Evolutionary conservation across 2,113 vertebrate genomes (phyloP).

Genomic region (Forbesichthys agassizii): DNA sequence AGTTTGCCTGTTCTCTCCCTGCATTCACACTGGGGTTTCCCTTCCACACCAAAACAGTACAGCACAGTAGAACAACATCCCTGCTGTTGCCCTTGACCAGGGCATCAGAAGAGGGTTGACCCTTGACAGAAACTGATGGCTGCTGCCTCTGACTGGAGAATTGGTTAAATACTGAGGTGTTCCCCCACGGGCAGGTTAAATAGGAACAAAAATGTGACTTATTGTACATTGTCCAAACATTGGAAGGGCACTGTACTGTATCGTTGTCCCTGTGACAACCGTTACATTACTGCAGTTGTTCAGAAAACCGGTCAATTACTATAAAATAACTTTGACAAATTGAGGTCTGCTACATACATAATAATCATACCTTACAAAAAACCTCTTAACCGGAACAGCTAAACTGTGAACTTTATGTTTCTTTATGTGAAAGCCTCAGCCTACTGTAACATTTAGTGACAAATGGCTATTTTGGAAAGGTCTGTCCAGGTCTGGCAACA

Average conservation of each 20-base stretch:
- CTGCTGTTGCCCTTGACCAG: too few species aligned
- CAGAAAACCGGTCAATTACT: neutral
- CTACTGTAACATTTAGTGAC: constrained; percentile 49
- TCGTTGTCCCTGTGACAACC: too few species aligned
- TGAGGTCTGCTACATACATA: too few species aligned
- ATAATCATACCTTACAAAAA: too few species aligned
- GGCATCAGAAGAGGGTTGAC: too few species aligned
- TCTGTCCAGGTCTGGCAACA: constrained; percentile 31
- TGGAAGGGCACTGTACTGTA: too few species aligned
- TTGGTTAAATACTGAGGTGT: neutral
- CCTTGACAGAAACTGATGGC: neutral
- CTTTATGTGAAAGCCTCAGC: constrained; percentile 16
- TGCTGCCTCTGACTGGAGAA: neutral
- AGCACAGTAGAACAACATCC: too few species aligned
- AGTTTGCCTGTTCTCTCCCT: too few species aligned
- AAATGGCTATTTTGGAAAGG: constrained; percentile 23
- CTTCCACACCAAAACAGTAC: too few species aligned
- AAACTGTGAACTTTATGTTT: constrained; percentile 49
- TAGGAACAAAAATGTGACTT: neutral
- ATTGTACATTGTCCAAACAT: neutral
- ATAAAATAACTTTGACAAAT: constrained; percentile 13
- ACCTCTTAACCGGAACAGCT: neutral
- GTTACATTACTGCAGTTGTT: neutral
- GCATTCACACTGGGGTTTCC: too few species aligned
- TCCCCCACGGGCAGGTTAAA: too few species aligned